Percentiles rank a stretch among this genome's conserved stretches.
phyloP scores from a whole-genome alignment of 1,140 invertebrate species.

The Pseudomyrmex pallidus region DNA sequence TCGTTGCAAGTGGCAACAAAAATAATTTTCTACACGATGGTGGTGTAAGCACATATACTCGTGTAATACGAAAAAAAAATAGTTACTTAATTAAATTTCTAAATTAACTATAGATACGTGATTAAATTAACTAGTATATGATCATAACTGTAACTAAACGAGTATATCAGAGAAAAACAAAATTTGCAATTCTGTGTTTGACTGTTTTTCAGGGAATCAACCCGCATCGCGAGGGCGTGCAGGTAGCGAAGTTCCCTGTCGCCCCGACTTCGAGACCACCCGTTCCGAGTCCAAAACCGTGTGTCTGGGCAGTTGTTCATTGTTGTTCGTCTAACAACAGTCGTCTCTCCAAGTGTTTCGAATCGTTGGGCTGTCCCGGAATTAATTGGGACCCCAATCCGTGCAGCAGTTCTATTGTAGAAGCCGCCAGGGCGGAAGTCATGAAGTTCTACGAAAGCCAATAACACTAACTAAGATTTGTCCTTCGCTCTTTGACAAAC shows the following conservation, averaged over 20 bases:
- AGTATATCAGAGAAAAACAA: background rate
- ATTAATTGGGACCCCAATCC: constrained; percentile 88
- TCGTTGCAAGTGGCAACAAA: background rate
- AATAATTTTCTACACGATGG: background rate
- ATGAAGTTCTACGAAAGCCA: constrained; percentile 81
- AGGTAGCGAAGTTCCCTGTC: constrained; percentile 72
- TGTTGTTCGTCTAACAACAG: constrained; percentile 86
- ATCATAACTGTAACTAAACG: too few relatives aligned
- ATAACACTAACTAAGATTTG: constrained; percentile 1
- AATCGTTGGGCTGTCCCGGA: constrained; percentile 87
- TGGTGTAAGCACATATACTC: too few relatives aligned
- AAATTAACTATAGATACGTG: too few relatives aligned
- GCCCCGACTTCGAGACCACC: constrained; percentile 69
- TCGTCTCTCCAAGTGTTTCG: constrained; percentile 87
- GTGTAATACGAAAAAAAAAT: too few relatives aligned
- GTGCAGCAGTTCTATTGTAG: constrained; percentile 85
- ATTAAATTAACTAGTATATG: too few relatives aligned
- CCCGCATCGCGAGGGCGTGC: constrained; percentile 71
- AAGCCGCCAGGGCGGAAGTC: constrained; percentile 85
- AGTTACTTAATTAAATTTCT: too few relatives aligned
- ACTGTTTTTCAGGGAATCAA: constrained; percentile 68
- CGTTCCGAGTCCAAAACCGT: constrained; percentile 82
- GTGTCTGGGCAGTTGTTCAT: constrained; percentile 89
- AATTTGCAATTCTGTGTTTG: background rate
- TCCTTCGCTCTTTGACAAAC: background rate